Conservation (phyloP, 2,797 vertebrate genomes). For the Pogonophryne albipinna region DNA sequence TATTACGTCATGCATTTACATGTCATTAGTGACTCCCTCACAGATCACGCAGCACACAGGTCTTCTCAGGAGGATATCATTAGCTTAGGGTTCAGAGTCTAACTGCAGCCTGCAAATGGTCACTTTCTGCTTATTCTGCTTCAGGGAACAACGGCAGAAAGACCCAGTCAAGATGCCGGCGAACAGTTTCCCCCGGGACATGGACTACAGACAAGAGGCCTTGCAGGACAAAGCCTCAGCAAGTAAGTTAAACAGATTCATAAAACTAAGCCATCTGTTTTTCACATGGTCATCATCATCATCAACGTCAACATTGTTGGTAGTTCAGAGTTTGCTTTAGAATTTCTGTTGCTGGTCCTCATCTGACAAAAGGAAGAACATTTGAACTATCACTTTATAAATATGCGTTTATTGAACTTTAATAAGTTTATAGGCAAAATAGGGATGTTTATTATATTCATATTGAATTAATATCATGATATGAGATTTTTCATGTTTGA, state of each 20-base stretch:
- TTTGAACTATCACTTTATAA: too few species aligned
- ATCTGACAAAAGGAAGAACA: too few species aligned
- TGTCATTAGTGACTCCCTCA: too few species aligned
- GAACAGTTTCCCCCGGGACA: conserved; percentile 98
- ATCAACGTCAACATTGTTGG: not conserved
- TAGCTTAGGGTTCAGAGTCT: not conserved
- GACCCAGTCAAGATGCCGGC: conserved; percentile 94
- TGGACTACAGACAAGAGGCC: conserved; percentile 99
- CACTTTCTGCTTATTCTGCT: conserved; percentile 37
- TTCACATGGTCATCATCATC: not conserved
- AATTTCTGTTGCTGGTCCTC: too few species aligned
- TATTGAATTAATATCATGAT: too few species aligned
- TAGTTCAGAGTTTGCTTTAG: not conserved
- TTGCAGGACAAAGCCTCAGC: conserved; percentile 93
- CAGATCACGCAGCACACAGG: not conserved
- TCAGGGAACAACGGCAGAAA: conserved; percentile 97
- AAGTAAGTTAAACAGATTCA: conserved; percentile 58
- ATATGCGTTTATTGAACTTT: too few species aligned
- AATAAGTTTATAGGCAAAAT: too few species aligned
- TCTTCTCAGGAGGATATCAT: not conserved
- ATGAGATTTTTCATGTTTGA: too few species aligned
- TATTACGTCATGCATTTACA: too few species aligned
- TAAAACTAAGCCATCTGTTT: not conserved
- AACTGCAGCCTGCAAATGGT: not conserved
- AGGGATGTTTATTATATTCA: too few species aligned